Evolutionary conservation across 2,888 invertebrate genomes (phyloP).

Genomic region (Atrina japonica): DNA sequence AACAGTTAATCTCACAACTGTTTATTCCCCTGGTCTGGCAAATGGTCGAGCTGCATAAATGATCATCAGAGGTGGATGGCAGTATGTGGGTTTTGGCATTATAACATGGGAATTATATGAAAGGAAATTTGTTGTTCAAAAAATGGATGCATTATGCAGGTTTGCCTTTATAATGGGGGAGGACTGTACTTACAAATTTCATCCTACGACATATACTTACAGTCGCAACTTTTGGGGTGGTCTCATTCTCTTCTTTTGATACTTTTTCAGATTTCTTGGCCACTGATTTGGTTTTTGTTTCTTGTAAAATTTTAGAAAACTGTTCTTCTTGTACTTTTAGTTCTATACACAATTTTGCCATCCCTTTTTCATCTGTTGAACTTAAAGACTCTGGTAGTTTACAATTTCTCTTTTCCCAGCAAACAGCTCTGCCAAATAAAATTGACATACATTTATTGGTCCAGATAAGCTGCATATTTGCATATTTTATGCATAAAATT

Average conservation of each 20-base stretch:
- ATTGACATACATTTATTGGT: too few relatives aligned
- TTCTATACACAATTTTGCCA: conserved; percentile 59
- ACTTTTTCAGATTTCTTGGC: conserved; percentile 18
- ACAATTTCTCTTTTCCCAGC: conserved; percentile 51
- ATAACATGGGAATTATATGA: too few relatives aligned
- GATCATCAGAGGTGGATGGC: too few relatives aligned
- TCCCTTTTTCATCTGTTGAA: conserved; percentile 49
- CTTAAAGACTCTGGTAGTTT: conserved; percentile 43
- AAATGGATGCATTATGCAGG: too few relatives aligned
- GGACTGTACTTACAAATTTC: too few relatives aligned
- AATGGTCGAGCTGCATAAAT: not conserved
- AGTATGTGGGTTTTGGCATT: too few relatives aligned
- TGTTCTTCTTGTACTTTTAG: conserved; percentile 21
- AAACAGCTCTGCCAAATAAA: conserved; percentile 49
- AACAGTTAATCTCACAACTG: too few relatives aligned
- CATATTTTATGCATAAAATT: not conserved
- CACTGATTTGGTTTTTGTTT: conserved; percentile 16
- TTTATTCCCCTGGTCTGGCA: too few relatives aligned
- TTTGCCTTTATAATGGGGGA: too few relatives aligned
- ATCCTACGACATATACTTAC: too few relatives aligned
- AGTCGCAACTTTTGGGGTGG: conserved; percentile 52
- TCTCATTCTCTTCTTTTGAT: conserved; percentile 49
- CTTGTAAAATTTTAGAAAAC: not conserved
- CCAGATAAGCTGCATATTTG: too few relatives aligned
- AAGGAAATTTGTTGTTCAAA: too few relatives aligned